phyloP scores from a whole-genome alignment of 2,888 invertebrate genomes.

The Ophioninae sp. region DNA sequence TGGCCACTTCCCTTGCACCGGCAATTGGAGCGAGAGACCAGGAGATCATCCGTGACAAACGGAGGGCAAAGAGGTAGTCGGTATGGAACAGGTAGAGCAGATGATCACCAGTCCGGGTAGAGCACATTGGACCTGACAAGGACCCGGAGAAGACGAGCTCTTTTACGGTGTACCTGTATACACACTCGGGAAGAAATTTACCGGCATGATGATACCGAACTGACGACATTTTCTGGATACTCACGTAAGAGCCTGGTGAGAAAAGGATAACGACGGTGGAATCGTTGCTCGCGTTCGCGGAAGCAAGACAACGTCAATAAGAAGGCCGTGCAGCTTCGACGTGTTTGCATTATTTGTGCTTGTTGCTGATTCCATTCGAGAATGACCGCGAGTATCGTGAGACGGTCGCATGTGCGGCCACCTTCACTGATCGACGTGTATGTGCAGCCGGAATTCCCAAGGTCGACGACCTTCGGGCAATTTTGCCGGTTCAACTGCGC shows the following conservation, averaged over 20 bases:
- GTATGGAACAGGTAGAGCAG: conserved; percentile 63
- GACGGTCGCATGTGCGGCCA: conserved; percentile 51
- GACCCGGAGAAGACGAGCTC: conserved; percentile 45
- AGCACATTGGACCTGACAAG: conserved; percentile 63
- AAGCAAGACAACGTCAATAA: conserved; percentile 32
- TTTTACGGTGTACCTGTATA: conserved; percentile 40
- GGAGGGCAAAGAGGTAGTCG: conserved; percentile 42
- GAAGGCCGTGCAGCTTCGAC: conserved; percentile 31
- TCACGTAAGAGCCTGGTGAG: conserved; percentile 49
- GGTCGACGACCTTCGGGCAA: conserved; percentile 67
- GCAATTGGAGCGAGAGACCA: conserved; percentile 11
- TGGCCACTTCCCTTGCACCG: conserved; percentile 46
- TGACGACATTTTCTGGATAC: conserved; percentile 77
- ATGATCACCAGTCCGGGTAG: conserved; percentile 71
- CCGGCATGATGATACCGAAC: conserved; percentile 71
- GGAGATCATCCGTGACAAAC: neutral
- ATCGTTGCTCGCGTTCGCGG: conserved; percentile 44
- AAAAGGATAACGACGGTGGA: conserved; percentile 46
- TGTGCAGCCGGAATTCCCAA: conserved; percentile 39
- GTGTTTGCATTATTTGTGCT: conserved; percentile 37
- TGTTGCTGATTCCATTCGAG: conserved; percentile 43
- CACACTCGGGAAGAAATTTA: conserved; percentile 30
- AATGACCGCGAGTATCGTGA: conserved; percentile 25
- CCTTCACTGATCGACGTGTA: conserved; percentile 44
- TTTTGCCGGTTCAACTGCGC: conserved; percentile 23